Evolutionary conservation across 2,888 invertebrate genomes (phyloP), one percentile per base, ranked within the genome.

Genomic region (Troglohyphantes excavatus): DNA sequence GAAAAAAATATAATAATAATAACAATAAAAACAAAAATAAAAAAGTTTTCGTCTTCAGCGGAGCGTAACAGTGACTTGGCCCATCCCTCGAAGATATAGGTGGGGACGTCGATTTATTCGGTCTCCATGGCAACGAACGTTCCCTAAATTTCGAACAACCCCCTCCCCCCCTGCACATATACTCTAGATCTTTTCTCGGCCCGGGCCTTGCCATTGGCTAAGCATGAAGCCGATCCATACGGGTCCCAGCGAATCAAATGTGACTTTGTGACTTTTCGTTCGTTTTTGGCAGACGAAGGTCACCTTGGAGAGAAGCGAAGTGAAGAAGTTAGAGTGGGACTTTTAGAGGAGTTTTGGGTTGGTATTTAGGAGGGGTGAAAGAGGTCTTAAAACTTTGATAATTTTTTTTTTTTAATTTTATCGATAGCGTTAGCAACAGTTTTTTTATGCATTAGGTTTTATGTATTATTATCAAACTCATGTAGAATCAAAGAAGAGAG

Each of bases 141-240:
- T 82, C 82, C 88, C 88, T 73, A 88, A 88, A 65, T 87, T 87
- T 87, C 87, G 81, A 86, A 79, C 63, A 33, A 61, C 70, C 79
- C 78, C 76, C 68, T 13, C 79, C 43, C 39, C 63, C 78, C 19
- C 6, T 27, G 29, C 61, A 33, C 17, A n/a, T 46, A 23, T n/a
- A 19, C 29, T 72, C 76, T 61, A 46, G 70, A 70, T 63, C 78
- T 53, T 61, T 65, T 46, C 39, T 27, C 17, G 27, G 21, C 33
- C 46, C 29, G 23, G 43, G 78, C 39, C 67, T 79, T 68, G 78
- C 61, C 84, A 91, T 89, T 83, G 91, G 91, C 33, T 72, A 61
- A 78, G 78, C 72, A 72, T 23, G 23, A 23, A 67, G 67, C 21
- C 75, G 81, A 75, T 82, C 82, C 68, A 85, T 85, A 85, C 85